Evolutionary conservation across 2,113 vertebrate genomes (phyloP).

Genomic region (Crotalus tigris): DNA sequence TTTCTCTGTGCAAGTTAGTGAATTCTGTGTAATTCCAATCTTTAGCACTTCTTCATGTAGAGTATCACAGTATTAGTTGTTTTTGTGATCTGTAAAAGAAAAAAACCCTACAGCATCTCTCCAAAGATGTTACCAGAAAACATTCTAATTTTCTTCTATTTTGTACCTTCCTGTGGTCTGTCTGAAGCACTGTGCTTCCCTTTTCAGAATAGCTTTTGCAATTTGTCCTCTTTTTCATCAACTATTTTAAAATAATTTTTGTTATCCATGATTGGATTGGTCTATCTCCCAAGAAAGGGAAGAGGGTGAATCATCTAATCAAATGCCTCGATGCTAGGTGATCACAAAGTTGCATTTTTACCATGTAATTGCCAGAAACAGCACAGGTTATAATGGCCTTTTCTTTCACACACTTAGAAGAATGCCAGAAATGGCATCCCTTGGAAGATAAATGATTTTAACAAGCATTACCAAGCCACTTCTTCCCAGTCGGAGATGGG

Average conservation of each 20-base stretch:
- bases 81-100: neutral
- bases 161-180: neutral
- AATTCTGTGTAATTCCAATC: neutral
- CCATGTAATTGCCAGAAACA: neutral
- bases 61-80: neutral
- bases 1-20: neutral
- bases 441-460: neutral
- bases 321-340: neutral
- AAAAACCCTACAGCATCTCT: neutral
- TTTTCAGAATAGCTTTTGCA: neutral
- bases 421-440: neutral
- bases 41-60: neutral
- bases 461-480: neutral
- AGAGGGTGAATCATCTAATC: neutral
- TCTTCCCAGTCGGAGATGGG: neutral
- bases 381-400: neutral
- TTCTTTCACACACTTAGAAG: neutral
- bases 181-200: neutral
- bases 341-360: neutral
- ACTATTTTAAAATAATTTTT: neutral
- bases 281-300: neutral
- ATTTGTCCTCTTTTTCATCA: neutral
- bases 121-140: neutral
- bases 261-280: neutral
- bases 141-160: neutral